These are phyloP conservation scores for Corythoichthys intestinalis DNA, from an alignment of 2,113 vertebrate species.

Conservation along the genomic window DNA sequence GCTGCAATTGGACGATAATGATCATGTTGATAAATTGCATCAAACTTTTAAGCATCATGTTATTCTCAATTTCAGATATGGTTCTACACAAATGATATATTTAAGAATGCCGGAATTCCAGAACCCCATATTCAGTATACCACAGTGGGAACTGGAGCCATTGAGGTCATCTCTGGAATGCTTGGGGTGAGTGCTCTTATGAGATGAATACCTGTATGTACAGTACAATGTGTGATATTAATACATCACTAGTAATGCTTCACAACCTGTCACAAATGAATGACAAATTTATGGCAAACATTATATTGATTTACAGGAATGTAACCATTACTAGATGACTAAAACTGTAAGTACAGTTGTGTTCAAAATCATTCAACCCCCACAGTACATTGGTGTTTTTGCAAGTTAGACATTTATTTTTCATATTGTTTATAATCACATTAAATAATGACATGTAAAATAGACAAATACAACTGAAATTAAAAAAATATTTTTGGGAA, in stretches of 20 bases:
- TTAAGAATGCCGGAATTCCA: slow-evolving; percentile 77
- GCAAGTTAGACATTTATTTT: too few relatives aligned
- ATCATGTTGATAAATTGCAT: slow-evolving; percentile 49
- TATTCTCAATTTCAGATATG: slow-evolving; percentile 79
- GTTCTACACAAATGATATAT: slow-evolving; percentile 90
- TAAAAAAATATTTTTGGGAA: too few relatives aligned
- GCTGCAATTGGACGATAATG: slow-evolving; percentile 35
- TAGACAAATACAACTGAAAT: too few relatives aligned
- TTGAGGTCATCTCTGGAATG: slow-evolving; percentile 81
- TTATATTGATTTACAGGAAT: neutral
- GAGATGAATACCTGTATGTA: neutral
- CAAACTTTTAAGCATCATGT: slow-evolving; percentile 11
- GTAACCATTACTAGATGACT: neutral
- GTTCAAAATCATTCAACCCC: too few relatives aligned
- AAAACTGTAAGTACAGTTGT: neutral
- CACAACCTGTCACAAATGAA: neutral
- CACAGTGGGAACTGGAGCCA: slow-evolving; percentile 80
- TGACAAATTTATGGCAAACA: neutral
- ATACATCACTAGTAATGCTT: neutral
- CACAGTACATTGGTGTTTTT: too few relatives aligned
- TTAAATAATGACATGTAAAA: too few relatives aligned
- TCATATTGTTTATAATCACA: too few relatives aligned
- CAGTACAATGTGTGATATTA: neutral
- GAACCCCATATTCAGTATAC: slow-evolving; percentile 79
- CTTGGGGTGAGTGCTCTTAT: slow-evolving; percentile 74